Conservation (phyloP, 2,113 vertebrate genomes). For the Murina feae region DNA sequence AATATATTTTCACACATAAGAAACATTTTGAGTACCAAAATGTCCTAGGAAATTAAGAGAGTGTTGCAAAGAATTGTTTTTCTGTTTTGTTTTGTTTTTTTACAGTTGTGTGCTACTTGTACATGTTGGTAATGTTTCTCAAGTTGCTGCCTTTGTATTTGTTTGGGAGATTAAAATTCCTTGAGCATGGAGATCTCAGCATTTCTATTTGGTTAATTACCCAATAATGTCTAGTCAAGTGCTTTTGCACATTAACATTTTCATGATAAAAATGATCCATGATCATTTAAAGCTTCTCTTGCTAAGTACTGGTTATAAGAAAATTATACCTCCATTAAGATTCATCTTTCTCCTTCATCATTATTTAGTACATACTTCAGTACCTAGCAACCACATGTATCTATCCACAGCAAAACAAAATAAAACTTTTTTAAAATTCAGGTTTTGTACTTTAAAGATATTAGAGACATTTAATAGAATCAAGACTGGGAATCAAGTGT, state of each 20-base stretch:
- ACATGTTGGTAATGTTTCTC: slow-evolving; percentile 30
- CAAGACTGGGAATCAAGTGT: background rate
- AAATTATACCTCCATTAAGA: background rate
- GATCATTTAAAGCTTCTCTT: slow-evolving; percentile 27
- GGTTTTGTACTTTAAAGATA: background rate
- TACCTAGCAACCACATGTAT: background rate
- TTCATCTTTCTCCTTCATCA: background rate
- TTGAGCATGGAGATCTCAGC: slow-evolving; percentile 25
- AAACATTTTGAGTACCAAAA: background rate
- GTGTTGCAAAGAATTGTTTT: background rate
- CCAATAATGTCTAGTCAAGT: slow-evolving; percentile 40
- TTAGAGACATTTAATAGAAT: background rate
- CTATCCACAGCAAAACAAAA: background rate
- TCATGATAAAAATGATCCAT: slow-evolving; percentile 48
- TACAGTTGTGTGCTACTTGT: background rate
- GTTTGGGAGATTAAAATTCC: slow-evolving; percentile 55
- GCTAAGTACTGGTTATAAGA: background rate
- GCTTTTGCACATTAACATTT: slow-evolving; percentile 50
- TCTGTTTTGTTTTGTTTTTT: background rate
- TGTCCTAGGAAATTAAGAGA: slow-evolving; percentile 24
- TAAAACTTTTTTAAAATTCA: no score
- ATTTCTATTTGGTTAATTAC: slow-evolving; percentile 52
- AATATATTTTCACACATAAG: background rate
- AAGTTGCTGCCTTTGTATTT: slow-evolving; percentile 35
- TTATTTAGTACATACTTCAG: background rate